Evolutionary conservation across 2,797 vertebrate genomes (phyloP).

Genomic region (Gallinago stenura): DNA sequence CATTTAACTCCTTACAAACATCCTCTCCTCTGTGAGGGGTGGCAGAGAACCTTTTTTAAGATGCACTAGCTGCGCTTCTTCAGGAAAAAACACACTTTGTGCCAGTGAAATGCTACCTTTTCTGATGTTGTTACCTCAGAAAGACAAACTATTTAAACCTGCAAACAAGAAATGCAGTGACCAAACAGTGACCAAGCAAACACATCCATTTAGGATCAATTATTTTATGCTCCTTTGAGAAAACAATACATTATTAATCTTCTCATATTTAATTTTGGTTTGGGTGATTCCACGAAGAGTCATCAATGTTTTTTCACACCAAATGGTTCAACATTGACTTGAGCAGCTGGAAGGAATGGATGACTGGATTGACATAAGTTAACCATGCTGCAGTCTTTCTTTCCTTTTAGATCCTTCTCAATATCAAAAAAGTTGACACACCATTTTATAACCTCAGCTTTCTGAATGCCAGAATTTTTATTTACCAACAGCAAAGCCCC

Average conservation of each 20-base stretch:
- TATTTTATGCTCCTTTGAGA: neutral
- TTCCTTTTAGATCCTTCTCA: neutral
- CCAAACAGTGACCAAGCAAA: neutral
- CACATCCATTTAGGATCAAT: neutral
- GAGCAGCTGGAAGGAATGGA: neutral
- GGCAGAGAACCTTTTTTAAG: neutral
- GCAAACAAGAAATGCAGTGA: neutral
- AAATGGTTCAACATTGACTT: neutral
- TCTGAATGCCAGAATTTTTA: neutral
- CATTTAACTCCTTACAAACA: neutral
- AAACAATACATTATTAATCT: neutral
- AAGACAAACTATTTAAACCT: neutral
- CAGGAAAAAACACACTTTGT: neutral
- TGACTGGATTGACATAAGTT: neutral
- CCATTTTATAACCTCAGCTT: neutral
- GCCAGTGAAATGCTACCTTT: neutral
- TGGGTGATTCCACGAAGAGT: neutral
- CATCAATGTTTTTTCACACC: neutral
- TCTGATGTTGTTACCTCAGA: neutral
- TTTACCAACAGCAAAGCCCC: neutral
- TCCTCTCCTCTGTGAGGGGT: neutral
- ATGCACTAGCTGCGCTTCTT: neutral
- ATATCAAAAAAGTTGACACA: neutral
- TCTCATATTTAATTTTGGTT: neutral
- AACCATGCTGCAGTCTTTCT: neutral